Conservation (phyloP, 2,888 invertebrate genomes). For the Homarus gammarus region DNA sequence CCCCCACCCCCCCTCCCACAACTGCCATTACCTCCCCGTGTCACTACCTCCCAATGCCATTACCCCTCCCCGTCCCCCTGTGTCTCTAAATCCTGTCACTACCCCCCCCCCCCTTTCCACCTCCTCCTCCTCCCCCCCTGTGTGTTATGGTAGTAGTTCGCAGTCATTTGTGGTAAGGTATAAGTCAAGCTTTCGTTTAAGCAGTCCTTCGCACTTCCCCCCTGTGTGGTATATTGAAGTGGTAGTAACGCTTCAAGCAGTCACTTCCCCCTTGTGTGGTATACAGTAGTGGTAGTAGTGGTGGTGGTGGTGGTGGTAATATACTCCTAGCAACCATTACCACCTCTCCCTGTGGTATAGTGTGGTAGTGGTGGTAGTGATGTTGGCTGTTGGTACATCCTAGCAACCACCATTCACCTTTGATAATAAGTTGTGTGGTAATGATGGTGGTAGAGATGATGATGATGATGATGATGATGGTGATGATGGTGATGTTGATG, state of each 20-base stretch:
- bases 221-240: not conserved
- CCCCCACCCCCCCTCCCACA: too few relatives aligned
- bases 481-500: not conserved
- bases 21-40: too few relatives aligned
- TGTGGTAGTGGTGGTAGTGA: not conserved
- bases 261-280: not conserved
- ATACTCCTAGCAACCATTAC: not conserved
- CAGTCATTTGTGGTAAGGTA: too few relatives aligned
- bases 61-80: too few relatives aligned
- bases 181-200: too few relatives aligned
- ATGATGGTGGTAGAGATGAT: not conserved
- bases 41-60: too few relatives aligned
- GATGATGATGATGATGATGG: not conserved
- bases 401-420: too few relatives aligned
- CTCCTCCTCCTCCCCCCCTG: too few relatives aligned
- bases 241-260: not conserved
- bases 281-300: conserved; percentile 9
- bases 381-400: not conserved
- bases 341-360: not conserved
- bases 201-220: too few relatives aligned
- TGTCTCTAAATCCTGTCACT: too few relatives aligned
- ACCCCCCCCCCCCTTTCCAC: too few relatives aligned
- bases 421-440: not conserved
- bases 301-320: not conserved
- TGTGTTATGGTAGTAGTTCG: not conserved